Evolutionary conservation across 2,797 vertebrate species (phyloP), one percentile per base, ranked within the genome.

Genomic region (Takifugu ocellatus): DNA sequence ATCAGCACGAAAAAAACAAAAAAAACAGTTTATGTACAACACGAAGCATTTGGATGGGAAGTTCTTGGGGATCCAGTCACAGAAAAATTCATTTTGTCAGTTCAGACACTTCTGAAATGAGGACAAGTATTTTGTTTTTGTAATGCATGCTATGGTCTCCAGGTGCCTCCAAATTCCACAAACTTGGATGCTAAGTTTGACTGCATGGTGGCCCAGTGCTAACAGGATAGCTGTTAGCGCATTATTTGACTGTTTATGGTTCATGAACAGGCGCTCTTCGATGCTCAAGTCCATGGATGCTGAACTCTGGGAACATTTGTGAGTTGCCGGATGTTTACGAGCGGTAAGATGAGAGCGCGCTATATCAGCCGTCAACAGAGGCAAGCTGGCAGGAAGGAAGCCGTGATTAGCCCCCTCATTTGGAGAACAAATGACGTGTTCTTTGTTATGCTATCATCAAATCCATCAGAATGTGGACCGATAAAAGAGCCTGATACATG

Each of bases 381-480:
- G 3, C 47, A 0, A 60, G 33, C 47, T 15, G 61, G 31, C 53
- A 61, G 82, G 82, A 84, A 87, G 85, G 87, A 87, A 88, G 70
- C 46, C 0, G 54, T 21, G 72, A 89, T 86, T 77, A 79, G 79
- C 68, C 70, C 61, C 72, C 68, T 47, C 62, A 3, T 12, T 25
- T 63, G 63, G 72, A 82, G 84, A 87, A 87, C 78, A 84, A 88
- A 83, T 73, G 70, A 49, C 58, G 59, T 46, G 17, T 67, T 72
- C 74, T 79, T 77, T 75, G 77, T 59, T 63, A 74, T 49, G 75
- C 70, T 71, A 76, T 82, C 77, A 53, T 66, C 68, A 56, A 44
- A 51, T 25, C 33, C 77, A 75, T 84, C 77, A 49, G 61, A 78
- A 61, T 14, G 12, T 39, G 2, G 14, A 12, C 12, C 36, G 36